Conservation (phyloP, 2,888 invertebrate genomes). For the Melinaea menophilus region DNA sequence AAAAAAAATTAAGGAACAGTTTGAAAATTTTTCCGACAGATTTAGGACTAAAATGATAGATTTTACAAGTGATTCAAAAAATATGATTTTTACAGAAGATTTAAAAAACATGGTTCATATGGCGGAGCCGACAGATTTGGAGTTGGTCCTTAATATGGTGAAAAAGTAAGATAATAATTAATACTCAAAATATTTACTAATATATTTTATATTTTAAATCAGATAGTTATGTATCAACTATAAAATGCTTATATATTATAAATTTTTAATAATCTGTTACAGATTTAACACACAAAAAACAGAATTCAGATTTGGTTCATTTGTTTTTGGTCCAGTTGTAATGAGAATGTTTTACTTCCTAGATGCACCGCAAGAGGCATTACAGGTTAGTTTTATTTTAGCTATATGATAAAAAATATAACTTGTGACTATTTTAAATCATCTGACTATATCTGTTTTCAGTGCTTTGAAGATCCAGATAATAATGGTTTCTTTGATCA, state of each 20-base stretch:
- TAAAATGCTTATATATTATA: constrained; percentile 3
- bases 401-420: background rate
- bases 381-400: constrained; percentile 58
- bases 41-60: constrained; percentile 85
- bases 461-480: constrained; percentile 81
- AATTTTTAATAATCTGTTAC: constrained; percentile 36
- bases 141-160: constrained; percentile 82
- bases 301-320: constrained; percentile 86
- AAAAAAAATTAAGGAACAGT: constrained; percentile 77
- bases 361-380: constrained; percentile 82
- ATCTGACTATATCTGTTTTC: constrained; percentile 38
- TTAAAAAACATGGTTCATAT: constrained; percentile 88
- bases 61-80: constrained; percentile 75
- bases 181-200: constrained; percentile 1
- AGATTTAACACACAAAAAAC: constrained; percentile 85
- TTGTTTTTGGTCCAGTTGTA: constrained; percentile 88
- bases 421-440: background rate
- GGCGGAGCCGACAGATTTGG: constrained; percentile 80
- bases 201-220: no score
- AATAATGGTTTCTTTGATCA: constrained; percentile 85
- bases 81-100: constrained; percentile 90
- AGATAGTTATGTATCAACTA: no score
- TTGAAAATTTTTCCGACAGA: constrained; percentile 79
- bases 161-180: constrained; percentile 72
- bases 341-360: constrained; percentile 87